Evolutionary conservation across 2,888 invertebrate genomes (phyloP).

Genomic region (Rhingia rostrata): DNA sequence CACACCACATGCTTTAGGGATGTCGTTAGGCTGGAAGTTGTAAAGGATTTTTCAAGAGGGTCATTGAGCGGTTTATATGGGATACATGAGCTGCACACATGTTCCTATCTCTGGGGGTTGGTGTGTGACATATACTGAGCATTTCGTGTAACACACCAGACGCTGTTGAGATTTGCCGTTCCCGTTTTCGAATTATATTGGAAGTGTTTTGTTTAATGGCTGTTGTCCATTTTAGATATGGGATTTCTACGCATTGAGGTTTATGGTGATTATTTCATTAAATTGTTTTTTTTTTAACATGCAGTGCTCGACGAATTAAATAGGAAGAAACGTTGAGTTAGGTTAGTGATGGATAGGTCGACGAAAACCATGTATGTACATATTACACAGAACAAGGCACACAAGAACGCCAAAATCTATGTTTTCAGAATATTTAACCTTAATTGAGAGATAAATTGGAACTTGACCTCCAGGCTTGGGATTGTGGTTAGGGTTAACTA

Average conservation of each 20-base stretch:
- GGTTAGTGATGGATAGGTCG: no score
- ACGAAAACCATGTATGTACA: no score
- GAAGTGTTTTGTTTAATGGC: conserved; percentile 58
- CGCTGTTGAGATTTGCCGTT: conserved; percentile 43
- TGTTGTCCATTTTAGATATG: conserved; percentile 41
- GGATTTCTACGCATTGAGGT: conserved; percentile 24
- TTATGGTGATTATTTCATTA: conserved; percentile 38
- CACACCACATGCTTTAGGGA: conserved; percentile 22
- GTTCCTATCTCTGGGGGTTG: conserved; percentile 43
- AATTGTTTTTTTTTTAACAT: background rate
- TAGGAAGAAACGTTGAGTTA: no score
- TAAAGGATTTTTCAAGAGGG: conserved; percentile 53
- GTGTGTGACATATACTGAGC: conserved; percentile 41
- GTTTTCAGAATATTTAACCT: no score
- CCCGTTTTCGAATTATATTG: conserved; percentile 24
- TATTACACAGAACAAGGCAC: no score
- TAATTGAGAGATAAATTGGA: no score
- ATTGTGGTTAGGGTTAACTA: no score
- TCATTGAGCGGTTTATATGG: conserved; percentile 53
- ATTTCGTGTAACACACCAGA: conserved; percentile 37
- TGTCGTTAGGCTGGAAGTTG: conserved; percentile 25
- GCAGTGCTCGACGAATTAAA: background rate
- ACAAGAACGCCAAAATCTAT: no score
- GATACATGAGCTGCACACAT: conserved; percentile 4
- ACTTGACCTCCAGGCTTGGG: no score